A percentile compares a stretch with the other conserved stretches of the same genome.
Conservation (phyloP, 2,888 invertebrate genomes). For the Tenodera sinensis region DNA sequence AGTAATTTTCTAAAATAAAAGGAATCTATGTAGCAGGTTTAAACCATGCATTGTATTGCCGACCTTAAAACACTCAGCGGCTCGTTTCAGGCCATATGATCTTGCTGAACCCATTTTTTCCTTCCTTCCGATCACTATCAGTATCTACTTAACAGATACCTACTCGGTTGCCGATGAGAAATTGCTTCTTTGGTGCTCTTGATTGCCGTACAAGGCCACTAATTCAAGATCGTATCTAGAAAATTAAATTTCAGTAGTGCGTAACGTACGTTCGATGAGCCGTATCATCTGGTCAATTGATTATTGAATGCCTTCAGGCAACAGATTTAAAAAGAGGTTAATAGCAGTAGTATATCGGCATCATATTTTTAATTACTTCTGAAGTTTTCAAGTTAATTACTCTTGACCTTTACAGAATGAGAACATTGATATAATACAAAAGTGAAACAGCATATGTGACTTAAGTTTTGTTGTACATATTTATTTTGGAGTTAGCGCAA, state of each 20-base stretch:
- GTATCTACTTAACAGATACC: background rate
- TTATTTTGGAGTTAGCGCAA: no score
- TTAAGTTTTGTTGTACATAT: no score
- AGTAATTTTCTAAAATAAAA: no score
- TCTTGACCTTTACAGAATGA: no score
- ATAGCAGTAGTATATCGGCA: background rate
- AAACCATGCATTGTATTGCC: background rate
- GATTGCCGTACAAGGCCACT: background rate
- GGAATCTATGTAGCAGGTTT: no score
- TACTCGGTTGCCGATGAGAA: background rate
- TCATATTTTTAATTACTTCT: background rate
- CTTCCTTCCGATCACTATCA: background rate
- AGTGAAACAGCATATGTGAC: no score
- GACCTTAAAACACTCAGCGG: background rate
- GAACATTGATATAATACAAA: no score
- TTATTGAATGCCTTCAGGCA: background rate
- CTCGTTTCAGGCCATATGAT: background rate
- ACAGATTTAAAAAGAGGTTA: background rate
- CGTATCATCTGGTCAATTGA: background rate
- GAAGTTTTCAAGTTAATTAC: background rate
- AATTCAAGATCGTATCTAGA: background rate
- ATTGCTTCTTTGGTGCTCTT: background rate
- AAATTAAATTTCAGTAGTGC: background rate
- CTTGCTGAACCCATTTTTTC: background rate
- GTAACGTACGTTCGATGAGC: background rate